Percentiles rank a stretch among this genome's conserved stretches.
phyloP scores from a whole-genome alignment of 2,797 vertebrate species.

The Chaunax sp. region DNA sequence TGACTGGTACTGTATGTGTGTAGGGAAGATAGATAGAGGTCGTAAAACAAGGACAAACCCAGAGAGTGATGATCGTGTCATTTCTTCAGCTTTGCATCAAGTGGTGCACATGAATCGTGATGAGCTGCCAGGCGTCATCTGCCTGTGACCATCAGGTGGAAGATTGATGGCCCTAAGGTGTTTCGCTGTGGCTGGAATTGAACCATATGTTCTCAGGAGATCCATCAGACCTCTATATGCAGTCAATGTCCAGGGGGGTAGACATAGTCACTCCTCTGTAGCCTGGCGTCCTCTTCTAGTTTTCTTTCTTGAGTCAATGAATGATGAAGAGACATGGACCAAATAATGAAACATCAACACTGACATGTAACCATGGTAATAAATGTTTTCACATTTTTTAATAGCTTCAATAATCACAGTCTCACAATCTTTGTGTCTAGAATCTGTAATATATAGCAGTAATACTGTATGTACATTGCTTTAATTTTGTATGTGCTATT shows the following conservation, averaged over 20 bases:
- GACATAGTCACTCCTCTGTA: constrained; percentile 4
- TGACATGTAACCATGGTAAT: not conserved
- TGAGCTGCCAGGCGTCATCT: constrained; percentile 53
- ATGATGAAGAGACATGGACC: not conserved
- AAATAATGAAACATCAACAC: too few species aligned
- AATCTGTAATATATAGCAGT: constrained; percentile 22
- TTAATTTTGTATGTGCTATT: constrained; percentile 35
- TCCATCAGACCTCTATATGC: constrained; percentile 57
- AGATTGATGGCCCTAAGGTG: constrained; percentile 60
- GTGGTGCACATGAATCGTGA: constrained; percentile 65
- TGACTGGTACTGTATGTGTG: constrained; percentile 11
- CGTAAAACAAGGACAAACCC: constrained; percentile 59
- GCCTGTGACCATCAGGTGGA: constrained; percentile 55
- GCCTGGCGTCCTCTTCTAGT: not conserved
- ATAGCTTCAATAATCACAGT: constrained; percentile 9
- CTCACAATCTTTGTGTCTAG: constrained; percentile 13
- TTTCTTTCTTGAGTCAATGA: constrained; percentile 23
- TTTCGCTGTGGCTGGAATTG: constrained; percentile 46
- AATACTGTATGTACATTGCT: constrained; percentile 33
- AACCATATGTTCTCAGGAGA: constrained; percentile 50
- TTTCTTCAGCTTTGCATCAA: constrained; percentile 56
- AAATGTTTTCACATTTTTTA: not conserved
- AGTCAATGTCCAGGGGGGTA: constrained; percentile 25
- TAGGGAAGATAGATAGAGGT: constrained; percentile 41
- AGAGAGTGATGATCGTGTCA: constrained; percentile 57